Evolutionary conservation across 2,888 invertebrate species (phyloP).

Genomic region (Andrena bicolor): DNA sequence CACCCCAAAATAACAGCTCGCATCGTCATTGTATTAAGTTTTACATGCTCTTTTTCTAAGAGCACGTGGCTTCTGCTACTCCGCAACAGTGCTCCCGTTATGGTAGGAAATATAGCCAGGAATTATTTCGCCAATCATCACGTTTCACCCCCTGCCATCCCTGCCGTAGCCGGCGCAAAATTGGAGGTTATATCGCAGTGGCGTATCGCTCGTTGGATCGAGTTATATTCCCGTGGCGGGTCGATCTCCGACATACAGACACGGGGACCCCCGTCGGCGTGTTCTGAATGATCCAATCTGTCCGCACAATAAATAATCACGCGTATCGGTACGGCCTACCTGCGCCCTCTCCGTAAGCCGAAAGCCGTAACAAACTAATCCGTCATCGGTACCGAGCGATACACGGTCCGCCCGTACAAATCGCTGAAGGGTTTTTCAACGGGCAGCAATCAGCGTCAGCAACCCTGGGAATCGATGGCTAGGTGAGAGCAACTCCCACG

Average conservation of each 20-base stretch:
- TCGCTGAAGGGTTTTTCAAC: conserved; percentile 63
- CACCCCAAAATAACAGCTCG: neutral
- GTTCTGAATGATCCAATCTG: conserved; percentile 80
- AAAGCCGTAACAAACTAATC: conserved; percentile 77
- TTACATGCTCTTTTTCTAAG: neutral
- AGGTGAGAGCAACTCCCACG: conserved; percentile 19
- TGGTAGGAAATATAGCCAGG: conserved; percentile 21
- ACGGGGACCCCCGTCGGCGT: conserved; percentile 66
- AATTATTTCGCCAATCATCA: conserved; percentile 45
- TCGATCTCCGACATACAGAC: conserved; percentile 56
- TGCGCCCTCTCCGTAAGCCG: conserved; percentile 66
- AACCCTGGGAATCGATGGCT: conserved; percentile 44
- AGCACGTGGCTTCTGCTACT: conserved; percentile 10
- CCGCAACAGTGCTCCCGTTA: conserved; percentile 20
- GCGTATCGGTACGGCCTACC: conserved; percentile 74
- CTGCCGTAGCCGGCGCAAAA: conserved; percentile 56
- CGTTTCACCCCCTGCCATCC: conserved; percentile 17
- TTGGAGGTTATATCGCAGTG: conserved; percentile 67
- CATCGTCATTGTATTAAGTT: neutral
- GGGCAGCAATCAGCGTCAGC: conserved; percentile 65
- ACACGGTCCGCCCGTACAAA: conserved; percentile 38
- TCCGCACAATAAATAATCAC: conserved; percentile 78
- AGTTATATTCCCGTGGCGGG: conserved; percentile 68
- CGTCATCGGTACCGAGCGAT: conserved; percentile 68
- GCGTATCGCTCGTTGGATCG: conserved; percentile 67